Conservation (phyloP, 2,113 vertebrate species). For the Aphyosemion australe region DNA sequence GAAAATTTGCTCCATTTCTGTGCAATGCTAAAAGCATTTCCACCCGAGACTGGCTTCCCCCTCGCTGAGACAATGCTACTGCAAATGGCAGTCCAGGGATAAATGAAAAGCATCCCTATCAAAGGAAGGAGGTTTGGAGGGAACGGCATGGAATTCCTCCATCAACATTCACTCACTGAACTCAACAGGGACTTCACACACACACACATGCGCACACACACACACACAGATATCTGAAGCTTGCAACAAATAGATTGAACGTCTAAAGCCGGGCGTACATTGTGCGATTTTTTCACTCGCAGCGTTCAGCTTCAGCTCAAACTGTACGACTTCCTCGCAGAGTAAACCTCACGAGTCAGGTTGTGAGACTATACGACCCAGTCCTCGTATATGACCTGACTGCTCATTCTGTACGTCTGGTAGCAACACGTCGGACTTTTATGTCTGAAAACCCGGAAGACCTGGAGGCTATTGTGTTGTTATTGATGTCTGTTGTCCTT, state of each 20-base stretch:
- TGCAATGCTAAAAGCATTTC: slow-evolving; percentile 37
- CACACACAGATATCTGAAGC: slow-evolving; percentile 43
- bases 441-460: no score
- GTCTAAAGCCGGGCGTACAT: no score
- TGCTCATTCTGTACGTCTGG: no score
- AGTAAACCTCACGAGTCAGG: no score
- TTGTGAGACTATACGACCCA: no score
- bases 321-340: no score
- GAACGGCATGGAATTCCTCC: slow-evolving; percentile 23
- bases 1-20: slow-evolving; percentile 56
- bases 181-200: background rate
- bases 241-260: background rate
- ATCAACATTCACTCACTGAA: slow-evolving; percentile 32
- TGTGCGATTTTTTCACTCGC: no score
- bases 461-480: no score
- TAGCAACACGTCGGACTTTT: no score
- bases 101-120: slow-evolving; percentile 25
- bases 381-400: no score
- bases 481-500: no score
- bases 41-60: slow-evolving; percentile 12
- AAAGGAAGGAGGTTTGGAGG: slow-evolving; percentile 17
- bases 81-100: slow-evolving; percentile 14
- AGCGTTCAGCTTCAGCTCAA: no score
- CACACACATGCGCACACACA: background rate
- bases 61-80: slow-evolving; percentile 13